Base-by-base conservation (phyloP, 1,140 invertebrate species). In the Rhopalosiphum padi region DNA sequence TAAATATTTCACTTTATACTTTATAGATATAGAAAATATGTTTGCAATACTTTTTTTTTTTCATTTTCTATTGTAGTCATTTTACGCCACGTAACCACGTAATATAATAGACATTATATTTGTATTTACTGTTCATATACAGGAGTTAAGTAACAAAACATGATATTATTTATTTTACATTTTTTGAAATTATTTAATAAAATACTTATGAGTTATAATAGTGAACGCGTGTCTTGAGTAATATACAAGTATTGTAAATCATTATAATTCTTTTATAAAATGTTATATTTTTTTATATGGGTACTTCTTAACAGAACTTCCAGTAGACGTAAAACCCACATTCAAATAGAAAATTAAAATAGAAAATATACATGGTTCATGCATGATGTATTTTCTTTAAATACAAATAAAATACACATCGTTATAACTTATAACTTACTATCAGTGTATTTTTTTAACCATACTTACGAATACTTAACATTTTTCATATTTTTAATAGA, bases 1-100 rank as follows among this genome's bases (percentile, higher is more conserved):
- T 89, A 89, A 55, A 89, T 89, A 89, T 89, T 89, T 55, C 22
- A 89, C 35, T 89, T 89, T 55, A 89, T 41, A 89, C 51, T 89
- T 89, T 55, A 89, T 41, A 23, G 35, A 55, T 89, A 18, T 77
- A 77, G 30, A 41, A 35, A 89, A 48, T 55, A 89, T 41, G 51
- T 53, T 89, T 25, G 23, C 88, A 53, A 89, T 89, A 55, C 51
- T 37, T 55, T 23, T 55, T 23, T 23, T 48, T 83, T 37, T 86
- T 86, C 41, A 15, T 86, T 86, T 46, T 46, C 43, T 25, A 86
- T 48, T 86, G 85, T 86, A 46, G 85, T 86, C 15, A 86, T 86
- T 86, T 86, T 86, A 77, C n/a, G 60, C 60, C 60, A 77, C 60
- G 60, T 77, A 77, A 77, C 60, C 30, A 15, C 30, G 60, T 77